phyloP scores from a whole-genome alignment of 2,888 invertebrate species.

The Griposia aprilina region DNA sequence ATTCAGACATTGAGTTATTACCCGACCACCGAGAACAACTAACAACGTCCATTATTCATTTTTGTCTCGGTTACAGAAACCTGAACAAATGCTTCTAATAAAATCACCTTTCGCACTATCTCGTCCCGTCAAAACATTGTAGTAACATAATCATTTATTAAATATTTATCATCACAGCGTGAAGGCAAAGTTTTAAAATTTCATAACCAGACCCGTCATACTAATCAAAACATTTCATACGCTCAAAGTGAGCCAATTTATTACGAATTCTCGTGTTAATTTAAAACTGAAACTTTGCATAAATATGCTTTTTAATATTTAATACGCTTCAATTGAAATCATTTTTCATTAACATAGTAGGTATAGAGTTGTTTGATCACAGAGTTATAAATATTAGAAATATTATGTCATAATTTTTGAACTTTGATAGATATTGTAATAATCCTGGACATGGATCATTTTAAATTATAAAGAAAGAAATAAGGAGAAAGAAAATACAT shows the following conservation, averaged over 20 bases:
- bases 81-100: slow-evolving; percentile 5
- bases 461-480: neutral
- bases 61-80: neutral
- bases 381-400: slow-evolving; percentile 15
- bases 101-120: neutral
- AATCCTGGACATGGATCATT: neutral
- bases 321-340: slow-evolving; percentile 15
- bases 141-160: slow-evolving; percentile 26
- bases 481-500: too few relatives aligned
- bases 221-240: slow-evolving; percentile 64
- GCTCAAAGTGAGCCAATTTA: slow-evolving; percentile 50
- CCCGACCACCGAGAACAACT: neutral
- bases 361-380: slow-evolving; percentile 16
- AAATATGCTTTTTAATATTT: slow-evolving; percentile 37
- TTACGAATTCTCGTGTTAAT: slow-evolving; percentile 44
- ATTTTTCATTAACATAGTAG: slow-evolving; percentile 39
- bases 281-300: slow-evolving; percentile 31
- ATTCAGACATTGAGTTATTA: neutral
- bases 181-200: slow-evolving; percentile 44
- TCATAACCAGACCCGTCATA: slow-evolving; percentile 47
- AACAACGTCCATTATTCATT: neutral
- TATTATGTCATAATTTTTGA: neutral
- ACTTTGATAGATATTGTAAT: too few relatives aligned
- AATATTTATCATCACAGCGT: slow-evolving; percentile 32
- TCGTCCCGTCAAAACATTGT: slow-evolving; percentile 1